Evolutionary conservation across 2,113 vertebrate genomes (phyloP).

Genomic region (Caranx melampygus): DNA sequence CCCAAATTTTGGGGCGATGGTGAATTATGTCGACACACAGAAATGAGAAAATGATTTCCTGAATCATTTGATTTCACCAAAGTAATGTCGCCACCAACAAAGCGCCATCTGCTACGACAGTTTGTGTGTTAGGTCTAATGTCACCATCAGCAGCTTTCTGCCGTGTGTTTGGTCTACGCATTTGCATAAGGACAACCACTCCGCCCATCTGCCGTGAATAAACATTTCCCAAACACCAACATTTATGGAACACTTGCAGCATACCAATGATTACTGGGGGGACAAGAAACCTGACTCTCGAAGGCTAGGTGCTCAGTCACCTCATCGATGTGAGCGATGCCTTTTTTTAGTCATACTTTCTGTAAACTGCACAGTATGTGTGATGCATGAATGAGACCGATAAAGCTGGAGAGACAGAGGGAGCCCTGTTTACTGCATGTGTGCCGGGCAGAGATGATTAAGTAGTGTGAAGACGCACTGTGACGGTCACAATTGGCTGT

Average conservation of each 20-base stretch:
- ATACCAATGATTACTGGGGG: slow-evolving; percentile 27
- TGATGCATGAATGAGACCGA: background rate
- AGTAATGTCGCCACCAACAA: slow-evolving; percentile 50
- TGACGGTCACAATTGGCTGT: slow-evolving; percentile 74
- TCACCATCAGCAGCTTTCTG: slow-evolving; percentile 56
- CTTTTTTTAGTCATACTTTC: background rate
- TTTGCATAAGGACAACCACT: slow-evolving; percentile 53
- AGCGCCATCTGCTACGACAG: slow-evolving; percentile 68
- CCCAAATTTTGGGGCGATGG: slow-evolving; percentile 12
- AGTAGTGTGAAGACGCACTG: slow-evolving; percentile 64
- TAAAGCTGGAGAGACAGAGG: background rate
- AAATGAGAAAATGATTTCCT: slow-evolving; percentile 45
- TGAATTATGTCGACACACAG: slow-evolving; percentile 42
- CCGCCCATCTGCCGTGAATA: slow-evolving; percentile 58
- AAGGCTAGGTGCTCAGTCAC: slow-evolving; percentile 11
- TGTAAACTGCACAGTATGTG: background rate
- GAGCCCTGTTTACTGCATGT: slow-evolving; percentile 34
- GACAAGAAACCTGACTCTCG: slow-evolving; percentile 25
- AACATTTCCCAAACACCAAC: slow-evolving; percentile 50
- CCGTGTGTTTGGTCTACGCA: slow-evolving; percentile 44
- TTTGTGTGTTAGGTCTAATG: slow-evolving; percentile 60
- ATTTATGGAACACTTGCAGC: slow-evolving; percentile 23
- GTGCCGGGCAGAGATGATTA: slow-evolving; percentile 58
- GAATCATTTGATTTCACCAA: slow-evolving; percentile 46
- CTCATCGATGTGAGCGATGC: slow-evolving; percentile 16